These are phyloP conservation scores for Marmota flaviventris DNA, from an alignment of 2,113 vertebrate species.

Conservation along the genomic window DNA sequence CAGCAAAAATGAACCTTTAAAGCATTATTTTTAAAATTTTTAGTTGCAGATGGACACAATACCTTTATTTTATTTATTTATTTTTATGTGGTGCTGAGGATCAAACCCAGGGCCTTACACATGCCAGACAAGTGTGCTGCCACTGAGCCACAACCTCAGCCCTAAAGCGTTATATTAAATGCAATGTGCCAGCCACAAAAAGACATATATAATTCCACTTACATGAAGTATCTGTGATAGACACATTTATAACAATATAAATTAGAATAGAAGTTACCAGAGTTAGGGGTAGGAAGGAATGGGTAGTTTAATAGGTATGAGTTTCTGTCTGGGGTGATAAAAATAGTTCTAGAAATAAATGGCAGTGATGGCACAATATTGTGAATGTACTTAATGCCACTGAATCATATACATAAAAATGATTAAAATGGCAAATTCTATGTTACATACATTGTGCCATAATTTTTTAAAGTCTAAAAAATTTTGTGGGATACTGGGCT, in stretches of 20 bases:
- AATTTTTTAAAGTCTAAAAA: not conserved
- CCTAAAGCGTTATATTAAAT: not conserved
- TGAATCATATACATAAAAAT: not conserved
- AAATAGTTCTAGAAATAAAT: not conserved
- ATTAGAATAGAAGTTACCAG: not conserved
- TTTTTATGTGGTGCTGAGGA: too few relatives aligned
- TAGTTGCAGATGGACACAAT: too few relatives aligned
- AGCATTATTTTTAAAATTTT: not conserved
- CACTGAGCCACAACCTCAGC: too few relatives aligned
- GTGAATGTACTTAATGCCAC: slow-evolving; percentile 13
- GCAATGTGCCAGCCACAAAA: slow-evolving; percentile 23
- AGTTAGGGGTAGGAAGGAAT: not conserved
- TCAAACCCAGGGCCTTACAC: too few relatives aligned
- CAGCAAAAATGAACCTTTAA: not conserved
- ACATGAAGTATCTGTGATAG: not conserved
- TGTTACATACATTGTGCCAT: not conserved
- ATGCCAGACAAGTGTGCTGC: too few relatives aligned
- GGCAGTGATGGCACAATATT: not conserved
- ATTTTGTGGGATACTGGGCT: not conserved
- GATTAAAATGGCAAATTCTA: not conserved
- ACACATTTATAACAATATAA: not conserved
- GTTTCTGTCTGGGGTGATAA: not conserved
- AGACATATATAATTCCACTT: not conserved
- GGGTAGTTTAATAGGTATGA: not conserved
- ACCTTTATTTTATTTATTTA: too few relatives aligned